These are phyloP conservation scores for Brachionichthys hirsutus DNA, from an alignment of 2,113 vertebrate genomes.

Conservation along the genomic window DNA sequence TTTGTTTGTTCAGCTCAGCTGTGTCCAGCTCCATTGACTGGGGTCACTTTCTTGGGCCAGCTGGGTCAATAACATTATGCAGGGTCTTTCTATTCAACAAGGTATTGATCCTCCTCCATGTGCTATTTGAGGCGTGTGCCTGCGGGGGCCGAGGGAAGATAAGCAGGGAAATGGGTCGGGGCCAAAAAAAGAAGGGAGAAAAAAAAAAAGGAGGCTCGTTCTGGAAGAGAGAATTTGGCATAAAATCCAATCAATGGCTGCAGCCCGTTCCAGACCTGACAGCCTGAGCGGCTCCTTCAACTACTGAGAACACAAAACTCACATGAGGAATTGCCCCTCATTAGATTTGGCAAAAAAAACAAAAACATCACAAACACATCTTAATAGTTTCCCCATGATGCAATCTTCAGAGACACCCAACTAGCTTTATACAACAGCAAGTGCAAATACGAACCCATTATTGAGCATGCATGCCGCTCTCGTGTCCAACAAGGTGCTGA, in stretches of 20 bases:
- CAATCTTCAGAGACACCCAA: slow-evolving; percentile 35
- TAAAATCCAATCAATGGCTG: slow-evolving; percentile 54
- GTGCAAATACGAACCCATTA: slow-evolving; percentile 18
- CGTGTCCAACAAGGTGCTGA: not conserved
- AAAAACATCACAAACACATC: slow-evolving; percentile 45
- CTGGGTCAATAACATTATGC: slow-evolving; percentile 67
- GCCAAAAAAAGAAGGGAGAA: slow-evolving; percentile 35
- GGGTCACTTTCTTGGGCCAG: slow-evolving; percentile 53
- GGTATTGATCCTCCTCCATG: slow-evolving; percentile 58
- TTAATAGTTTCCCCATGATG: slow-evolving; percentile 45
- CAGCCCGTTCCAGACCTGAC: slow-evolving; percentile 38
- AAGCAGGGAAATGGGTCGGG: slow-evolving; percentile 33
- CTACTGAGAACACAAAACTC: slow-evolving; percentile 26
- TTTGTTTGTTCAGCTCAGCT: slow-evolving; percentile 3
- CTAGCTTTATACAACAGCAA: slow-evolving; percentile 22
- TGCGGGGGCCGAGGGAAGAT: slow-evolving; percentile 37
- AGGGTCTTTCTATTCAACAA: slow-evolving; percentile 44
- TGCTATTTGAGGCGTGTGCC: slow-evolving; percentile 15
- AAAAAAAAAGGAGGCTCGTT: slow-evolving; percentile 42
- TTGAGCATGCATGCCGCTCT: slow-evolving; percentile 2
- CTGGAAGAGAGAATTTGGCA: slow-evolving; percentile 65
- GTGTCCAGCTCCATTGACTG: slow-evolving; percentile 28
- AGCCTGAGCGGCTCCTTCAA: slow-evolving; percentile 40
- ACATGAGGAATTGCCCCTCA: slow-evolving; percentile 1
- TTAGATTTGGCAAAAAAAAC: not conserved